A percentile compares a stretch with the other conserved stretches of the same genome.
phyloP scores from a whole-genome alignment of 2,113 vertebrate species.

The Paramisgurnus dabryanus region DNA sequence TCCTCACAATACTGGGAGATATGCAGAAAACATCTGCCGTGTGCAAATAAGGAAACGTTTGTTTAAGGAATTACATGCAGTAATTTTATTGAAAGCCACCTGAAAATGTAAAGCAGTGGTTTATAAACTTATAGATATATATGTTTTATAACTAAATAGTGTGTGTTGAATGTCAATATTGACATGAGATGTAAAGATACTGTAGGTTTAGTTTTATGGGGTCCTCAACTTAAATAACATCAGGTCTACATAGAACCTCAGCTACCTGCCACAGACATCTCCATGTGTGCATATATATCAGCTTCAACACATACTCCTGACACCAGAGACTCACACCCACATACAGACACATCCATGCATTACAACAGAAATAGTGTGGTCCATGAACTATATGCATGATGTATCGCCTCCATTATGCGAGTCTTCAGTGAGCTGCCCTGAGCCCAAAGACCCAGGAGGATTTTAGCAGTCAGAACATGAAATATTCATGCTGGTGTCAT shows the following conservation, averaged over 20 bases:
- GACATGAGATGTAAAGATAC: no score
- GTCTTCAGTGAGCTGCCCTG: conserved; percentile 44
- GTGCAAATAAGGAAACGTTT: background rate
- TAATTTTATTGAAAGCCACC: background rate
- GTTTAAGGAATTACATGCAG: background rate
- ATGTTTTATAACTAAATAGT: no score
- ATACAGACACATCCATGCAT: background rate
- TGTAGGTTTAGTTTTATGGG: no score
- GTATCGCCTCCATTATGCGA: conserved; percentile 56
- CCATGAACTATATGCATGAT: conserved; percentile 65
- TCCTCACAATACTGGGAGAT: background rate
- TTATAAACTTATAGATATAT: no score
- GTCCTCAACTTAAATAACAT: no score
- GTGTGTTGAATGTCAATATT: no score
- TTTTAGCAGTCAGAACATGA: conserved; percentile 59
- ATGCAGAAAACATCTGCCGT: background rate
- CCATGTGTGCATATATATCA: no score
- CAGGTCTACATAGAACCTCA: no score
- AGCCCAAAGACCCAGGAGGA: conserved; percentile 55
- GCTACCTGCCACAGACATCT: no score
- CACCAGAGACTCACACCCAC: background rate
- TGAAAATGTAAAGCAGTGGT: no score
- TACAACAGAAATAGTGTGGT: conserved; percentile 35
- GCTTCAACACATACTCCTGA: no score
- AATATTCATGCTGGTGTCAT: conserved; percentile 70